A percentile compares a stretch with the other conserved stretches of the same genome.
These are phyloP conservation scores for Sorex araneus DNA, from an alignment of 2,113 vertebrate species.

Conservation along the genomic window DNA sequence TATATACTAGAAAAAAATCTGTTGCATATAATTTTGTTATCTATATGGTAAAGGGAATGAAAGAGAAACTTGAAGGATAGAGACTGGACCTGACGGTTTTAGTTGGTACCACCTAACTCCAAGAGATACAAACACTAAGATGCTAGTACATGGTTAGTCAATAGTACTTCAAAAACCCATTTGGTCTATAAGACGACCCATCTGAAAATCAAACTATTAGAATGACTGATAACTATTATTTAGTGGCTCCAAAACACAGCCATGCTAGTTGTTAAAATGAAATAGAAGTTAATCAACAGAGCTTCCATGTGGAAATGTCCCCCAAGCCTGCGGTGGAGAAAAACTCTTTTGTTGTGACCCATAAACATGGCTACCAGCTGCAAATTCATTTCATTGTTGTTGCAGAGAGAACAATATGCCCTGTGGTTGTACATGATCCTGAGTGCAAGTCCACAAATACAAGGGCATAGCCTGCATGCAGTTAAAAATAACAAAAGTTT, in stretches of 20 bases:
- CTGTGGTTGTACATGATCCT: background rate
- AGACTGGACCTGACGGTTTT: background rate
- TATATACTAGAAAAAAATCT: constrained; percentile 60
- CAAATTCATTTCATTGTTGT: background rate
- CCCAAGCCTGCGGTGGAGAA: too few relatives aligned
- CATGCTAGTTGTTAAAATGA: constrained; percentile 29
- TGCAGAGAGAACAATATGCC: background rate
- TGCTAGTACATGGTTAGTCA: background rate
- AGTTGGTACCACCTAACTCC: background rate
- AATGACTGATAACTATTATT: background rate
- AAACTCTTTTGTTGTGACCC: too few relatives aligned
- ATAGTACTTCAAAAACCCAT: background rate
- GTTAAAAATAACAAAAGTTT: constrained; percentile 91
- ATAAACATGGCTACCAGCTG: background rate
- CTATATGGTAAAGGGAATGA: constrained; percentile 26
- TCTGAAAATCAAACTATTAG: constrained; percentile 30
- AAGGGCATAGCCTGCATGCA: constrained; percentile 90
- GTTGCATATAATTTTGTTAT: constrained; percentile 40
- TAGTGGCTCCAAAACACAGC: constrained; percentile 32
- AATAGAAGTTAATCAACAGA: constrained; percentile 54
- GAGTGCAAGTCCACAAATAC: constrained; percentile 91
- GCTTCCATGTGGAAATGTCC: background rate
- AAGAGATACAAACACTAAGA: constrained; percentile 52
- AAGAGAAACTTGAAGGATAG: constrained; percentile 32
- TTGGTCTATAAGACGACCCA: background rate